Percentiles rank a stretch among this genome's conserved stretches.
Conservation (phyloP, 2,797 vertebrate genomes). For the Enteromius paludinosus region DNA sequence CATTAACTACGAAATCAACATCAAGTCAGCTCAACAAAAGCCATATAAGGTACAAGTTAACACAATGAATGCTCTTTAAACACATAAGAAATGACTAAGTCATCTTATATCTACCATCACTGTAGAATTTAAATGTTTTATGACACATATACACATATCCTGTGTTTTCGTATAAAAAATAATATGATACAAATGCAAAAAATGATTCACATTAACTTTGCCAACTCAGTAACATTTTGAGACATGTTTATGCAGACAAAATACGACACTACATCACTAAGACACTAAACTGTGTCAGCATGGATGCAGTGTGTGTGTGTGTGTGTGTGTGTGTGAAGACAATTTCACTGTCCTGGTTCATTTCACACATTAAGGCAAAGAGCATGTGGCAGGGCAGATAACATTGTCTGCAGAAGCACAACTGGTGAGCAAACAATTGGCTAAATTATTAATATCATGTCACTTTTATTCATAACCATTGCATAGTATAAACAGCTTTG, state of each 20-base stretch:
- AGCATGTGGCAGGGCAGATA: constrained; percentile 29
- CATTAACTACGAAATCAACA: not conserved
- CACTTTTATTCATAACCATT: too few species aligned
- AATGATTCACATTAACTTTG: not conserved
- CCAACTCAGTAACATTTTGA: not conserved
- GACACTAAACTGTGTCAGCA: not conserved
- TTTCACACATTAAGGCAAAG: constrained; percentile 34
- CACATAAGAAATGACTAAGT: not conserved
- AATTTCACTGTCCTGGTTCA: constrained; percentile 15
- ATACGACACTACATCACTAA: not conserved
- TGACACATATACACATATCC: too few species aligned
- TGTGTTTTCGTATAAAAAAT: not conserved
- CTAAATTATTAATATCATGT: not conserved
- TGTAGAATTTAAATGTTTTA: not conserved
- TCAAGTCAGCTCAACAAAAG: not conserved
- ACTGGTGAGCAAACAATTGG: constrained; percentile 12
- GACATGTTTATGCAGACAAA: not conserved
- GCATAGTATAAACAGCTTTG: not conserved
- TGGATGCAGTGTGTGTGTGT: not conserved
- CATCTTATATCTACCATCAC: not conserved
- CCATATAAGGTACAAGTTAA: not conserved
- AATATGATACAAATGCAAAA: too few species aligned
- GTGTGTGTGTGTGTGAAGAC: not conserved
- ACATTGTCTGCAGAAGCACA: not conserved
- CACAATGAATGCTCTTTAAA: not conserved